Base-by-base conservation (phyloP, 2,888 invertebrate species). In the Tridacna crocea region DNA sequence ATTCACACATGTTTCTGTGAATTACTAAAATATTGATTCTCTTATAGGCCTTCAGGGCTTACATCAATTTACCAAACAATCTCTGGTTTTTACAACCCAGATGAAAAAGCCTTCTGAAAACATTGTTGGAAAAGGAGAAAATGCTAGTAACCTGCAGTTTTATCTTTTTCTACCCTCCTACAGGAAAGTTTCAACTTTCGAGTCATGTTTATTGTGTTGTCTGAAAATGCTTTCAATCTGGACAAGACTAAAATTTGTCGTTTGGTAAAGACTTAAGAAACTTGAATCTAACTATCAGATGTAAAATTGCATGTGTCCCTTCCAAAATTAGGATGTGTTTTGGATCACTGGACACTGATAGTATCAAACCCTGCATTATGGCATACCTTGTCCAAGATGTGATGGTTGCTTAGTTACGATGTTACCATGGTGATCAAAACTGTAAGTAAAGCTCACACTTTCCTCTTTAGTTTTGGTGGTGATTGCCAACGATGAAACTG, bases 381-480 rank as follows among this genome's bases (percentile, higher is more conserved):
- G 68, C 65, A 78, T 90, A 96, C 96, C 96, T 88, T 92, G 94
- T 68, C 94, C 92, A 81, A 95, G 93, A 91, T 95, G 95, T 68
- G 95, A 95, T 13, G 94, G 93, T 88, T 95, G 94, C 60, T 92
- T 91, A 15, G 91, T 90, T 8, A 90, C 81, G 58, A 96, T 92
- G 75, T 93, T 88, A 11, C 96, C 96, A 82, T 94, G 89, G 47
- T 93, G 89, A 90, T 95, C 94, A 76, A 96, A 92, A 13, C 84
- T 91, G 85, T 95, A 96, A 0, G 92, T 93, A 60, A 91, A 93
- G 27, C 95, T 95, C 75, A 95, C 91, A 61, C 94, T 92, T 83
- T 96, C 95, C 1, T 92, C 85, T 13, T 88, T 80, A 8, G 95
- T 95, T 93, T 95, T 95, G 15, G 96, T 96, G 48, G 95, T 95